A percentile compares a stretch with the other conserved stretches of the same genome.
phyloP scores from a whole-genome alignment of 2,797 vertebrate genomes.

The Sebastes jordani region DNA sequence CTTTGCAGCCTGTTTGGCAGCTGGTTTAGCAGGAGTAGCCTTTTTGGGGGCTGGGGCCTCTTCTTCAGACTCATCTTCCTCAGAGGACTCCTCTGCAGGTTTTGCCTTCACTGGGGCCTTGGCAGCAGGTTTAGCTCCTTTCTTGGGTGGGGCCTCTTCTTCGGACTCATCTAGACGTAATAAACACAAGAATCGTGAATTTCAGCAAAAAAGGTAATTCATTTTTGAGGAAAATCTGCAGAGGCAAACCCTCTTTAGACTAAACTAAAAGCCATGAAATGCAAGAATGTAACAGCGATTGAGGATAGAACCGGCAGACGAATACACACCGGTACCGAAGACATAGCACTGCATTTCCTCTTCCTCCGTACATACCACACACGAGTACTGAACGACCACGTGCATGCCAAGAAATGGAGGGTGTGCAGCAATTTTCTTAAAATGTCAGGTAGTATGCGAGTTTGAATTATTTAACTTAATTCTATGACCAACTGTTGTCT shows the following conservation, averaged over 20 bases:
- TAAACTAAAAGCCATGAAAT: accelerated
- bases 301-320: constrained; percentile 80
- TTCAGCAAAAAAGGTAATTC: background rate
- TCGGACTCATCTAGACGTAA: constrained; percentile 71
- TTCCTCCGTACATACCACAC: constrained; percentile 76
- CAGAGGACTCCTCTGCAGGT: constrained; percentile 45
- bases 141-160: constrained; percentile 77
- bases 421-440: background rate
- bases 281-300: constrained; percentile 65
- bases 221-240: accelerated
- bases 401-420: constrained; percentile 77
- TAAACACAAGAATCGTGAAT: background rate
- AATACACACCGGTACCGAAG: constrained; percentile 75
- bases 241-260: background rate
- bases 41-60: constrained; percentile 72
- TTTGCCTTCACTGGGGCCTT: constrained; percentile 38
- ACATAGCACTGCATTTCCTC: constrained; percentile 73
- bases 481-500: background rate
- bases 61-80: constrained; percentile 60
- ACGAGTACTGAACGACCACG: constrained; percentile 62
- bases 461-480: background rate
- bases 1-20: constrained; percentile 52
- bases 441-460: accelerated
- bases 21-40: constrained; percentile 38
- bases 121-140: constrained; percentile 50